Percentiles rank a stretch among this genome's conserved stretches.
Evolutionary conservation across 2,888 invertebrate species (phyloP).

Genomic region (Agonum fuliginosum): DNA sequence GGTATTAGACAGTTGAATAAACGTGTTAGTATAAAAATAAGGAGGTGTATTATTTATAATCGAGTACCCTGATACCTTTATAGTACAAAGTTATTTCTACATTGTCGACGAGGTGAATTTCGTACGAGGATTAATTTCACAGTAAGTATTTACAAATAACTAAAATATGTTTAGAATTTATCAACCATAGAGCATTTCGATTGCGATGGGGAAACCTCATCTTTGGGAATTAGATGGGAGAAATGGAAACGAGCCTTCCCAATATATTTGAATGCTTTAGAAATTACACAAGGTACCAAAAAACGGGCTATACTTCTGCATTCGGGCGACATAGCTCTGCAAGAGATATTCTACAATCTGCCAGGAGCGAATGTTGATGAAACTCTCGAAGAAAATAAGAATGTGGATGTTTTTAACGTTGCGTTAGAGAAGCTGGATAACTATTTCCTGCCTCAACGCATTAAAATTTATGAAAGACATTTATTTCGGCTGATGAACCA

Average conservation of each 20-base stretch:
- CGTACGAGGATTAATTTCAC: no score
- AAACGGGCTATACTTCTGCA: slow-evolving; percentile 61
- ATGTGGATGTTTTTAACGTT: slow-evolving; percentile 59
- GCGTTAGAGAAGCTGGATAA: slow-evolving; percentile 63
- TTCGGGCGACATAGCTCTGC: slow-evolving; percentile 61
- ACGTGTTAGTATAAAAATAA: no score
- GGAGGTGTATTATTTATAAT: no score
- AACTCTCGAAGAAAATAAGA: slow-evolving; percentile 17
- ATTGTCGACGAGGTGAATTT: no score
- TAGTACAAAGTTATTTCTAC: no score
- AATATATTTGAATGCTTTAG: slow-evolving; percentile 61
- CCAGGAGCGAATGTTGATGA: slow-evolving; percentile 61
- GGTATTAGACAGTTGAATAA: no score
- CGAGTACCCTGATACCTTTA: no score
- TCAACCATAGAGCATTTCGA: slow-evolving; percentile 44
- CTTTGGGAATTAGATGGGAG: slow-evolving; percentile 61
- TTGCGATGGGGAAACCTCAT: slow-evolving; percentile 59
- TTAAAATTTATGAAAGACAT: slow-evolving; percentile 45
- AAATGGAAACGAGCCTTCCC: slow-evolving; percentile 62
- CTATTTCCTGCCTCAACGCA: slow-evolving; percentile 63
- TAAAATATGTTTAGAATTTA: no score
- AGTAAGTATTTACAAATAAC: no score
- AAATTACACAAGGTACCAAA: slow-evolving; percentile 55
- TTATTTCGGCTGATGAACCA: slow-evolving; percentile 65
- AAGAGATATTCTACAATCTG: slow-evolving; percentile 63